Conservation (phyloP, 2,888 invertebrate species). For the Cephus rjabovi region DNA sequence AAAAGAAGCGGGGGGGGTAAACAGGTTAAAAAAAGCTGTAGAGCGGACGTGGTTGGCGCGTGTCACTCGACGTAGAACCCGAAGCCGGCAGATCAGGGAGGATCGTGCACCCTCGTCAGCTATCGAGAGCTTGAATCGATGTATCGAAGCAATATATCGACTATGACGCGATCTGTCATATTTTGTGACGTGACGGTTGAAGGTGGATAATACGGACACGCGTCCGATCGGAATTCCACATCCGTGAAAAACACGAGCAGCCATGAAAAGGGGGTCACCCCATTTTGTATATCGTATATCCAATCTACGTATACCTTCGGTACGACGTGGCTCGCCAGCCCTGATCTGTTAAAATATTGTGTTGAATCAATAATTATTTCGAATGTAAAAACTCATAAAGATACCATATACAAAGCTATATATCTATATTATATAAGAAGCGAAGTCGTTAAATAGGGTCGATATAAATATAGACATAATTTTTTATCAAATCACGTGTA, state of each 20-base stretch:
- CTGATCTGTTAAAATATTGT: background rate
- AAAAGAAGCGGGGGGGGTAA: background rate
- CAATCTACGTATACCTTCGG: background rate
- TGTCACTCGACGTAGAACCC: background rate
- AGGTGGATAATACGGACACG: constrained; percentile 1
- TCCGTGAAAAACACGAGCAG: constrained; percentile 1
- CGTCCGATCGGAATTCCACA: background rate
- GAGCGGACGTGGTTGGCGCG: background rate
- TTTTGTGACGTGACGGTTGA: background rate
- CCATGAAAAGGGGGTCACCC: background rate
- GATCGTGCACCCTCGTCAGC: constrained; percentile 7
- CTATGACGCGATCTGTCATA: constrained; percentile 5
- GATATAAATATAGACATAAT: too few species aligned
- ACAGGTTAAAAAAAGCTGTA: background rate
- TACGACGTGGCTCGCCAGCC: background rate
- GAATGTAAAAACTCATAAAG: background rate
- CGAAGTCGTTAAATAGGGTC: too few species aligned
- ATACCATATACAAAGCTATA: background rate
- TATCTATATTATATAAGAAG: background rate
- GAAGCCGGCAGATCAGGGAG: background rate
- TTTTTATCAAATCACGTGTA: background rate
- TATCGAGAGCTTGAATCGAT: constrained; percentile 2
- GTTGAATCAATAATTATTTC: background rate
- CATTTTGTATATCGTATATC: background rate
- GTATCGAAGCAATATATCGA: constrained; percentile 8